Evolutionary conservation across 2,797 vertebrate genomes (phyloP).

Genomic region (Prunella strophiata): DNA sequence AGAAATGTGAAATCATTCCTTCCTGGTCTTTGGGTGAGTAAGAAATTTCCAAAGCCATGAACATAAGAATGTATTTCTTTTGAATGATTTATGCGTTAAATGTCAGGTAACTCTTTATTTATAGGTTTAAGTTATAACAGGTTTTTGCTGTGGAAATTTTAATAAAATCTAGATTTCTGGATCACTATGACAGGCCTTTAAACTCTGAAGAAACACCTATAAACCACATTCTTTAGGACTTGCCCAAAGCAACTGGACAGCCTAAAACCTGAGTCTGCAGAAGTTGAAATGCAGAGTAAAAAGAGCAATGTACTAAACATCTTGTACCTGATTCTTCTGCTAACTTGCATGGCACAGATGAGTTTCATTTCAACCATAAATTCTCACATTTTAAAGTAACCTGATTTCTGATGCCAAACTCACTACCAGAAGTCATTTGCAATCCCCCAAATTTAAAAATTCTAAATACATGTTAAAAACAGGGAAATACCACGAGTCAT

Average conservation of each 20-base stretch:
- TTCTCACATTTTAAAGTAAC: not conserved
- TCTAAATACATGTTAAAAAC: not conserved
- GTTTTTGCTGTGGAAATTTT: not conserved
- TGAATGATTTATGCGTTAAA: not conserved
- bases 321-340: not conserved
- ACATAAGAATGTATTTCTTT: not conserved
- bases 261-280: not conserved
- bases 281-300: not conserved
- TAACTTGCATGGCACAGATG: not conserved
- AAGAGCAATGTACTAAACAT: not conserved
- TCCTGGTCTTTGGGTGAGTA: not conserved
- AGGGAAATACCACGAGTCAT: not conserved
- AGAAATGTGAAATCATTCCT: not conserved
- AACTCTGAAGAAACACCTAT: not conserved
- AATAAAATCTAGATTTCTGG: not conserved
- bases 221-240: not conserved
- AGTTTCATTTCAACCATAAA: not conserved
- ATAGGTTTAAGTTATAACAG: not conserved
- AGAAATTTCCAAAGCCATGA: not conserved
- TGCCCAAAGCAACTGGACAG: not conserved
- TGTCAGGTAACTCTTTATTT: not conserved
- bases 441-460: not conserved
- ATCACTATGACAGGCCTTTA: not conserved
- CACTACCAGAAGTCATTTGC: not conserved
- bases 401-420: not conserved